Evolutionary conservation across 2,888 invertebrate genomes (phyloP).

Genomic region (Cephonodes hylas): DNA sequence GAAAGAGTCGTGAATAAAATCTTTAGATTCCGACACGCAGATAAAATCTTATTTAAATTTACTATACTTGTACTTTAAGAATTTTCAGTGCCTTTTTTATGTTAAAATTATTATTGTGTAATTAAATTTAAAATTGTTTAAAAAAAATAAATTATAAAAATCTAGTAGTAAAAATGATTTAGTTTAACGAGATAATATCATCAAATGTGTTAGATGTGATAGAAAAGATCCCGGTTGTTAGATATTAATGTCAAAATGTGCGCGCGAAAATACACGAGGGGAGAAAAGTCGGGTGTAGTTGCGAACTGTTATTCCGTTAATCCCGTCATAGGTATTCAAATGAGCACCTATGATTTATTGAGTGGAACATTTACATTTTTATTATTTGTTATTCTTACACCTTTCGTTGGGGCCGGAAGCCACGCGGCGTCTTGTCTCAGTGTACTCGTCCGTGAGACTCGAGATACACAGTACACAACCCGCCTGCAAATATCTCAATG

Average conservation of each 20-base stretch:
- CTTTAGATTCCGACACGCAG: conserved; percentile 2
- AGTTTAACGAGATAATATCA: not conserved
- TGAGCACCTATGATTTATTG: conserved; percentile 81
- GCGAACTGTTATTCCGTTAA: conserved; percentile 73
- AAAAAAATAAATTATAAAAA: not conserved
- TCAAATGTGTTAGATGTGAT: not conserved
- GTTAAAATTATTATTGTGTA: too few relatives aligned
- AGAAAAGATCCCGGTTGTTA: not conserved
- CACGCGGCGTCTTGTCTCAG: conserved; percentile 78
- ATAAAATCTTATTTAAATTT: not conserved
- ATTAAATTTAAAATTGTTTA: too few relatives aligned
- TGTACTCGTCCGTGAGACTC: conserved; percentile 77
- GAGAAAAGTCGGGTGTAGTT: conserved; percentile 34
- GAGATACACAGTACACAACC: conserved; percentile 51
- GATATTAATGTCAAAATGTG: not conserved
- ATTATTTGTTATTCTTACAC: conserved; percentile 82
- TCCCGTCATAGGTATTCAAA: conserved; percentile 78
- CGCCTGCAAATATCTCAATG: conserved; percentile 42
- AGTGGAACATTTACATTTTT: conserved; percentile 82
- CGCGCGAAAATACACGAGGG: not conserved
- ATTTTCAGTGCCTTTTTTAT: too few relatives aligned
- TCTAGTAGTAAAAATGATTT: not conserved
- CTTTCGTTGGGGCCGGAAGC: conserved; percentile 77
- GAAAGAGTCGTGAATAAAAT: conserved; percentile 11
- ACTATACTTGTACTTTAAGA: not conserved